A percentile compares a stretch with the other conserved stretches of the same genome.
Evolutionary conservation across 2,888 invertebrate genomes (phyloP).

Genomic region (Caenorhabditis panamensis): DNA sequence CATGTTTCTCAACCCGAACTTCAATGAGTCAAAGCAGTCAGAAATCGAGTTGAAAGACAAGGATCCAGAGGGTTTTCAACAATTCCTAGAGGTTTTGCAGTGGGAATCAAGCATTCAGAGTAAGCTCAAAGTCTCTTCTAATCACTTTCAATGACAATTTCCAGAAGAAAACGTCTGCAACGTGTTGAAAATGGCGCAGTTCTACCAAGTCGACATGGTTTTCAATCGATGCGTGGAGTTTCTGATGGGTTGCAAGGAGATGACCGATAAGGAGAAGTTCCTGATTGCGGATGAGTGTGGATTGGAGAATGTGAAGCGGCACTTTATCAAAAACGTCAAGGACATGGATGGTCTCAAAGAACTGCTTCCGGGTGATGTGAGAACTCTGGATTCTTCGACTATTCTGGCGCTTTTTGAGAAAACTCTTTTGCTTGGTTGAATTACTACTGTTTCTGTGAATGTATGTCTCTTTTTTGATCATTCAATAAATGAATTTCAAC

Average conservation of each 20-base stretch:
- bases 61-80: not conserved
- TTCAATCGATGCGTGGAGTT: not conserved
- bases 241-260: not conserved
- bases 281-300: not conserved
- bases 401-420: too few species aligned
- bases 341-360: too few species aligned
- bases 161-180: not conserved
- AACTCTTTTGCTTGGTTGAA: too few species aligned
- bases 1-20: not conserved
- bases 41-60: not conserved
- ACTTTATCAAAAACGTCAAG: too few species aligned
- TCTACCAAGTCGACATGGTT: not conserved
- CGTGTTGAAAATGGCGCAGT: not conserved
- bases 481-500: too few species aligned
- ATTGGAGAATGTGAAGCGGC: not conserved
- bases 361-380: too few species aligned
- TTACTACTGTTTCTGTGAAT: too few species aligned
- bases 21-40: not conserved
- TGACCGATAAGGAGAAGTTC: not conserved
- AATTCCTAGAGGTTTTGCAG: not conserved
- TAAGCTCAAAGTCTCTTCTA: too few species aligned
- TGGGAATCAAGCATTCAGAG: not conserved
- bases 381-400: too few species aligned
- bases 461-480: too few species aligned
- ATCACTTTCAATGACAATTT: not conserved